Conservation (phyloP, 2,113 vertebrate species). For the Centropus unirufus region DNA sequence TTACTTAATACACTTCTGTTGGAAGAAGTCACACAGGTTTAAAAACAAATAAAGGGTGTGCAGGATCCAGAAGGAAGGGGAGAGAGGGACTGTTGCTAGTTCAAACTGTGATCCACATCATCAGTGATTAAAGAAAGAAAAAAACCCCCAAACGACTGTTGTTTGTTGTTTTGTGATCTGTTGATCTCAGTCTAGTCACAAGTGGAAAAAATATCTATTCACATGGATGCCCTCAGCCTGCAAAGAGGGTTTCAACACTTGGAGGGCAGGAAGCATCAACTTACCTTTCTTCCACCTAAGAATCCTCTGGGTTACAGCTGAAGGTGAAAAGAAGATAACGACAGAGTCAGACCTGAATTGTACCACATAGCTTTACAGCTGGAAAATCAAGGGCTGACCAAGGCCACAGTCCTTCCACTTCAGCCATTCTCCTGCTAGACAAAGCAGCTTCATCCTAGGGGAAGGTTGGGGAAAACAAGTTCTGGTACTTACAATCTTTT, state of each 20-base stretch:
- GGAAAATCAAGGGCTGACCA: background rate
- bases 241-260: background rate
- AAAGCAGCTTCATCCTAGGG: background rate
- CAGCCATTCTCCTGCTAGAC: background rate
- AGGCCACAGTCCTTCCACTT: background rate
- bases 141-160: no score
- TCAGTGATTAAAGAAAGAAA: background rate
- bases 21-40: background rate
- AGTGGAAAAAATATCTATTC: background rate
- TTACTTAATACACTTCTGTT: background rate
- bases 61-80: background rate
- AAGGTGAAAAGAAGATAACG: background rate
- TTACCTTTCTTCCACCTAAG: background rate
- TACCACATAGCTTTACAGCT: background rate
- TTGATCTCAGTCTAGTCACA: background rate
- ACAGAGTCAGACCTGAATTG: background rate
- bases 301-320: background rate
- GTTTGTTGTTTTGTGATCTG: background rate
- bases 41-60: background rate
- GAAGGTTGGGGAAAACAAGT: background rate
- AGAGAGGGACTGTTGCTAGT: background rate
- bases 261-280: background rate
- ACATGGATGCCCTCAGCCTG: background rate
- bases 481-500: background rate
- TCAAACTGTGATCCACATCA: background rate